Conservation (phyloP, 1,140 invertebrate genomes). For the Plodia interpunctella region DNA sequence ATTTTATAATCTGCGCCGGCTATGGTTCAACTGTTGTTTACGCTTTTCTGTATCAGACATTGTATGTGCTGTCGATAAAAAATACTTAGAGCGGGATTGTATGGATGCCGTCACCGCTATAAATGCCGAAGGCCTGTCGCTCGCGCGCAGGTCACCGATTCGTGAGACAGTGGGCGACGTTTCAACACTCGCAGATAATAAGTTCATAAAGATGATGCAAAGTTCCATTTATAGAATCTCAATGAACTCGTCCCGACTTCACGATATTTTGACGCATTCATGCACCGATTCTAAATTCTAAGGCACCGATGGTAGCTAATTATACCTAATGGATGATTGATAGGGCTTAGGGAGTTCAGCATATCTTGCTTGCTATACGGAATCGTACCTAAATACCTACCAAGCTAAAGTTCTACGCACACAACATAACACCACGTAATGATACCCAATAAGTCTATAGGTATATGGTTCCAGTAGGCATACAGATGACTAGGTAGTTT, state of each 20-base stretch:
- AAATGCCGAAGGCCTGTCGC: conserved; percentile 59
- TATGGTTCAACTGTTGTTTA: no score
- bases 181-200: conserved; percentile 26
- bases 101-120: conserved; percentile 67
- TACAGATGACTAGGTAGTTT: no score
- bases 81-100: conserved; percentile 31
- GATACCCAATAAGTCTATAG: no score
- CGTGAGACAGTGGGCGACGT: conserved; percentile 16
- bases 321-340: no score
- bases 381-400: no score
- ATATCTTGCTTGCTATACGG: no score
- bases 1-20: no score
- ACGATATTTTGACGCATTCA: not conserved
- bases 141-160: conserved; percentile 40
- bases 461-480: no score
- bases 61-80: conserved; percentile 1
- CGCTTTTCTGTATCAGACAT: no score
- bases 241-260: not conserved
- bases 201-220: conserved; percentile 31
- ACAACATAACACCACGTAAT: no score
- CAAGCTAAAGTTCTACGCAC: no score
- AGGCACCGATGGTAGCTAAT: not conserved
- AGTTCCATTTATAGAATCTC: conserved; percentile 24
- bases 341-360: no score
- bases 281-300: not conserved